These are phyloP conservation scores for Stegodyphus mimosarum DNA, from an alignment of 1,140 invertebrate genomes.

Conservation along the genomic window DNA sequence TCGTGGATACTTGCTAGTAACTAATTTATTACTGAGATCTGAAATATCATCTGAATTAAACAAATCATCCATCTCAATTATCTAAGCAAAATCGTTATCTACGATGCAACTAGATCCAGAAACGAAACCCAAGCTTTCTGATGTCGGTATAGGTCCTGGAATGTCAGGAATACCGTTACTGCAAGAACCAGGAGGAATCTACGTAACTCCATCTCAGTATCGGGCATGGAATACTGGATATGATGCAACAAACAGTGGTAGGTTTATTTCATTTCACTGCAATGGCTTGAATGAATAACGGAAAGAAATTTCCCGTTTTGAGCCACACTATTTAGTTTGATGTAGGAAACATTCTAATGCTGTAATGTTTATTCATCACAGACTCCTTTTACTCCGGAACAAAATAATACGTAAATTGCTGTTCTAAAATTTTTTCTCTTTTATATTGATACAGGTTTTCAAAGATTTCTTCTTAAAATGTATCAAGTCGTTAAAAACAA, in stretches of 20 bases:
- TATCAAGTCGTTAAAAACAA: not conserved
- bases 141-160: not conserved
- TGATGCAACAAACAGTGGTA: conserved; percentile 27
- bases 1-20: too few species aligned
- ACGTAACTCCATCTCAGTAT: conserved; percentile 21
- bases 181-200: conserved; percentile 20
- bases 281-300: too few species aligned
- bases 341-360: too few species aligned
- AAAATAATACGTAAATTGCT: too few species aligned
- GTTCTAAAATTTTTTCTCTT: not conserved
- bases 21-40: too few species aligned
- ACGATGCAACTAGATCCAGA: conserved; percentile 23
- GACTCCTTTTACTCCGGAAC: too few species aligned
- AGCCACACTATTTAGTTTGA: too few species aligned
- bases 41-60: too few species aligned
- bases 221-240: conserved; percentile 34
- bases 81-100: too few species aligned
- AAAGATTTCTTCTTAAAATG: not conserved
- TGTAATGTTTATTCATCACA: too few species aligned
- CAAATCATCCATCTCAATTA: too few species aligned
- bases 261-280: not conserved
- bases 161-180: conserved; percentile 6
- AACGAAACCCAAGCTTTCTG: not conserved
- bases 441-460: not conserved
- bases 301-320: too few species aligned